phyloP scores from a whole-genome alignment of 2,797 vertebrate species.

The Sebastes cheni region DNA sequence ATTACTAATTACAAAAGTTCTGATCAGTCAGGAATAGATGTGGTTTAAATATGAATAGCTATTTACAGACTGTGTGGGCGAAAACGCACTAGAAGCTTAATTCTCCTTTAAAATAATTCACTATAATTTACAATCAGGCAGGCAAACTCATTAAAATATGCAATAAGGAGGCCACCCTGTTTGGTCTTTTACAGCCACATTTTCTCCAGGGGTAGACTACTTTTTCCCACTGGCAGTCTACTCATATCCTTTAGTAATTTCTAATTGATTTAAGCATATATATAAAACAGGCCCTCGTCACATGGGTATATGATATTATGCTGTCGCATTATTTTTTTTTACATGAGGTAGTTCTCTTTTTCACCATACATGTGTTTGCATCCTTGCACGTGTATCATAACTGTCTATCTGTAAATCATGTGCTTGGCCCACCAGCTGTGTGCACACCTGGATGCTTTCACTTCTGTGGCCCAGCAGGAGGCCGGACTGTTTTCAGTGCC shows the following conservation, averaged over 20 bases:
- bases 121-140: background rate
- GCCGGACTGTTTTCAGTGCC: conserved; percentile 9
- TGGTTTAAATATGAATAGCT: background rate
- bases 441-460: conserved; percentile 20
- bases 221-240: no score
- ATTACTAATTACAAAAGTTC: background rate
- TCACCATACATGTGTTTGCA: background rate
- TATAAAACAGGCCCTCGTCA: background rate
- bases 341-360: background rate
- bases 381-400: background rate
- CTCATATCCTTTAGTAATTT: background rate
- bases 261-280: background rate
- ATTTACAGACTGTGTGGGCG: background rate
- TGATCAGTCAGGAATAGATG: background rate
- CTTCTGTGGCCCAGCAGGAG: conserved; percentile 2
- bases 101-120: background rate
- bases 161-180: background rate
- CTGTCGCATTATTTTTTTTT: background rate
- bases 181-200: background rate
- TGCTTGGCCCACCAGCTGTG: background rate
- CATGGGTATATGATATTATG: background rate
- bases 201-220: background rate
- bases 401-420: background rate
- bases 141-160: background rate
- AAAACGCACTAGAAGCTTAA: background rate